These are phyloP conservation scores for Melanostigma gelatinosum DNA, from an alignment of 2,113 vertebrate genomes.

Conservation along the genomic window DNA sequence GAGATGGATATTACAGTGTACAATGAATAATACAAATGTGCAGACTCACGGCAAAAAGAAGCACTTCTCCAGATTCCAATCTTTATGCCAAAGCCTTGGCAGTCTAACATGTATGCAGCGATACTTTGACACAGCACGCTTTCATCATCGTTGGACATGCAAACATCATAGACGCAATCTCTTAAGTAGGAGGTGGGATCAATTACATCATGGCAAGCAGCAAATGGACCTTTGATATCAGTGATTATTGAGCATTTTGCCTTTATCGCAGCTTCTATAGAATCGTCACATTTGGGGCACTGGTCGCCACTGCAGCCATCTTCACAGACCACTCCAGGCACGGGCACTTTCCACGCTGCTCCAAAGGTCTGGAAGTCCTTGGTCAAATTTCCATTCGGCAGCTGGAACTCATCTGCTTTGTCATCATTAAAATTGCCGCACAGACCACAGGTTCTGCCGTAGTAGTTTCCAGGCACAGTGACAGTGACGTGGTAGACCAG, in stretches of 20 bases:
- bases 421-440: constrained; percentile 76
- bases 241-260: constrained; percentile 65
- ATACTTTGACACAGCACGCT: constrained; percentile 59
- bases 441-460: constrained; percentile 68
- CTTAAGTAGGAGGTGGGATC: constrained; percentile 64
- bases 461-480: constrained; percentile 69
- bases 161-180: constrained; percentile 74
- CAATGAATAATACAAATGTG: neutral
- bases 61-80: constrained; percentile 62
- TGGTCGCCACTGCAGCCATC: constrained; percentile 58
- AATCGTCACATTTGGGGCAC: constrained; percentile 43
- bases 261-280: constrained; percentile 49
- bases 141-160: constrained; percentile 38
- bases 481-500: constrained; percentile 64
- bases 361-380: constrained; percentile 53
- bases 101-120: constrained; percentile 62
- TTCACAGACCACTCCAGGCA: constrained; percentile 53
- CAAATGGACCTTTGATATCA: constrained; percentile 57
- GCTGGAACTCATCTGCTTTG: constrained; percentile 45
- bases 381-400: constrained; percentile 48
- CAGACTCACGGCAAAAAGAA: constrained; percentile 66
- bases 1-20: neutral
- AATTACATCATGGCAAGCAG: constrained; percentile 59
- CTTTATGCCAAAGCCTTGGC: constrained; percentile 50
- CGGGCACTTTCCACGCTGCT: constrained; percentile 61